phyloP scores from a whole-genome alignment of 2,797 vertebrate genomes.

The Smutsia gigantea region DNA sequence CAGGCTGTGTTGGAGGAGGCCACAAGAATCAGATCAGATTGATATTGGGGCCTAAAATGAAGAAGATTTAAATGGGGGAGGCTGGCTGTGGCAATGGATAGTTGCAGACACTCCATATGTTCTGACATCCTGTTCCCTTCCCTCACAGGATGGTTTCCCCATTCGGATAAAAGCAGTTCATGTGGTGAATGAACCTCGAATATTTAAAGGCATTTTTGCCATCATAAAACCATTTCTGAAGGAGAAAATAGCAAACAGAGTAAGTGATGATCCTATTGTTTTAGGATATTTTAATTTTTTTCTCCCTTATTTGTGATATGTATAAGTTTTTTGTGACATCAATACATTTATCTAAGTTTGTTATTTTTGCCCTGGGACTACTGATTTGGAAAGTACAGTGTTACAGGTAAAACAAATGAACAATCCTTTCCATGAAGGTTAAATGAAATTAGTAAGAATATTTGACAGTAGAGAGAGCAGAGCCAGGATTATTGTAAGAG shows the following conservation, averaged over 20 bases:
- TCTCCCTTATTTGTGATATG: background rate
- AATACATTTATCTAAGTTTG: background rate
- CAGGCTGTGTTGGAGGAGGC: background rate
- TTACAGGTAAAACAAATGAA: background rate
- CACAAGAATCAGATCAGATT: background rate
- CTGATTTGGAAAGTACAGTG: background rate
- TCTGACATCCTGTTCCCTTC: slow-evolving; percentile 64
- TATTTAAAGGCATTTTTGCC: slow-evolving; percentile 99
- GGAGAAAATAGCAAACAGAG: slow-evolving; percentile 99
- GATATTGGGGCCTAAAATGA: background rate
- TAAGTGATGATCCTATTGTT: slow-evolving; percentile 85
- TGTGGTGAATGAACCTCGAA: slow-evolving; percentile 97
- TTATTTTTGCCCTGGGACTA: background rate
- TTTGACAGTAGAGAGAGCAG: background rate
- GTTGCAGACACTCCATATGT: background rate
- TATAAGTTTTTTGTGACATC: background rate
- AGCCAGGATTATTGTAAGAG: background rate
- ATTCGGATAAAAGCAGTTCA: slow-evolving; percentile 99
- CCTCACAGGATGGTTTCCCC: slow-evolving; percentile 96
- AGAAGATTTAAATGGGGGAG: background rate
- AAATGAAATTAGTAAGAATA: background rate
- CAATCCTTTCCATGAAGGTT: background rate
- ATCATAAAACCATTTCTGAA: slow-evolving; percentile 99
- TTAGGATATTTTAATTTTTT: background rate
- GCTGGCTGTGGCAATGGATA: background rate